Evolutionary conservation across 2,888 invertebrate genomes (phyloP).

Genomic region (Cheilosia scutellata): DNA sequence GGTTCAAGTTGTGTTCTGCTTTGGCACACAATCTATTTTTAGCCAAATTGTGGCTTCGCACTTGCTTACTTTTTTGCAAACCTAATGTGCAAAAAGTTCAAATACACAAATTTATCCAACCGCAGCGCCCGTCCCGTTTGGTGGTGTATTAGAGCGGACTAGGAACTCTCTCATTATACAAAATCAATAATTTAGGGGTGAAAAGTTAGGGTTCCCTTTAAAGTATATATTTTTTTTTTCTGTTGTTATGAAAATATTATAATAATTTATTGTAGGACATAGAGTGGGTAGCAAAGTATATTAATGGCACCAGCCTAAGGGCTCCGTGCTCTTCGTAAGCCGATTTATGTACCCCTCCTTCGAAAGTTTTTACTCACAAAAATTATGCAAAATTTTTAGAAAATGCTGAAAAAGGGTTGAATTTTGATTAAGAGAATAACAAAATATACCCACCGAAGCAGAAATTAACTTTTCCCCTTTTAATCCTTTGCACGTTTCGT

Average conservation of each 20-base stretch:
- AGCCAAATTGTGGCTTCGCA: conserved; percentile 30
- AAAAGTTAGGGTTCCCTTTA: conserved; percentile 5
- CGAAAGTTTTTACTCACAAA: not conserved
- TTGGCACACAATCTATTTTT: conserved; percentile 18
- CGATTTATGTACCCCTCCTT: conserved; percentile 35
- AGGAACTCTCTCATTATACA: not conserved
- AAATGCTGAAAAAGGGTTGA: conserved; percentile 30
- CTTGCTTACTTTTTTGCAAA: conserved; percentile 18
- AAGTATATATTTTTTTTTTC: no score
- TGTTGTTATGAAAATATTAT: conserved; percentile 21
- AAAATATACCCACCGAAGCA: conserved; percentile 18
- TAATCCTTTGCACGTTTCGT: conserved; percentile 30
- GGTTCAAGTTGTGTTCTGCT: not conserved
- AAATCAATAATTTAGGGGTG: conserved; percentile 61
- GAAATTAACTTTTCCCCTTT: conserved; percentile 24
- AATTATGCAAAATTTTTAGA: conserved; percentile 51
- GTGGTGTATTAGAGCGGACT: not conserved
- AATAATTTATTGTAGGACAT: conserved; percentile 36
- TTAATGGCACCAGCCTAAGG: conserved; percentile 38
- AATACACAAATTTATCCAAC: conserved; percentile 8
- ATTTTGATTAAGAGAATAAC: conserved; percentile 37
- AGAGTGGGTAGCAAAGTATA: not conserved
- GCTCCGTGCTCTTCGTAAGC: conserved; percentile 42
- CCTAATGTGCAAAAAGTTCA: conserved; percentile 33
- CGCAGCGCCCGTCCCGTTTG: not conserved